phyloP scores from a whole-genome alignment of 2,888 invertebrate species.

The Acleris cristana region DNA sequence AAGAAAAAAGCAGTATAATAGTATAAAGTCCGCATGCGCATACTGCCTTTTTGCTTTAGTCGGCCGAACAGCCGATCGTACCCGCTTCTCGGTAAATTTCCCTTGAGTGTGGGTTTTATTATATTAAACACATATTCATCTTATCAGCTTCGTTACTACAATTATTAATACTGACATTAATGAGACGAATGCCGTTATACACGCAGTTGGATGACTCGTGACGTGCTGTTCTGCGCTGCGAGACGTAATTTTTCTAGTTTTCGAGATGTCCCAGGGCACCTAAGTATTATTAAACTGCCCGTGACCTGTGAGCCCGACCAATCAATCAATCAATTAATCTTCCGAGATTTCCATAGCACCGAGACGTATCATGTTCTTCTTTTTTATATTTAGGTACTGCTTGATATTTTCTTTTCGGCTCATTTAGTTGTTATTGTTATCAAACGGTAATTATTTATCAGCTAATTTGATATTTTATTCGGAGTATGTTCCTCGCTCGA shows the following conservation, averaged over 20 bases:
- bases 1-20: no score
- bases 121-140: slow-evolving; percentile 57
- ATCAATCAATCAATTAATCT: slow-evolving; percentile 68
- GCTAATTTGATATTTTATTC: background rate
- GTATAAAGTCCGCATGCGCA: no score
- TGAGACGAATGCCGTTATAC: slow-evolving; percentile 33
- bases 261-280: slow-evolving; percentile 55
- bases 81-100: slow-evolving; percentile 60
- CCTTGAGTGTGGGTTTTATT: slow-evolving; percentile 61
- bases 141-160: slow-evolving; percentile 61
- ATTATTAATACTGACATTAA: slow-evolving; percentile 44
- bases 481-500: background rate
- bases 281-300: slow-evolving; percentile 76
- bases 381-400: slow-evolving; percentile 6
- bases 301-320: slow-evolving; percentile 72
- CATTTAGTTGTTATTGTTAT: no score
- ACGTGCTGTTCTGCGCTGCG: slow-evolving; percentile 3
- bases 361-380: slow-evolving; percentile 41
- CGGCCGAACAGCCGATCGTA: slow-evolving; percentile 41
- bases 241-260: slow-evolving; percentile 47
- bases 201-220: slow-evolving; percentile 31
- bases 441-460: no score
- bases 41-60: no score
- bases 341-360: slow-evolving; percentile 63
- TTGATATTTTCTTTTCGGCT: background rate